Percentiles rank a stretch among this genome's conserved stretches.
phyloP scores from a whole-genome alignment of 1,140 invertebrate genomes.

The Drosophila paulistorum region DNA sequence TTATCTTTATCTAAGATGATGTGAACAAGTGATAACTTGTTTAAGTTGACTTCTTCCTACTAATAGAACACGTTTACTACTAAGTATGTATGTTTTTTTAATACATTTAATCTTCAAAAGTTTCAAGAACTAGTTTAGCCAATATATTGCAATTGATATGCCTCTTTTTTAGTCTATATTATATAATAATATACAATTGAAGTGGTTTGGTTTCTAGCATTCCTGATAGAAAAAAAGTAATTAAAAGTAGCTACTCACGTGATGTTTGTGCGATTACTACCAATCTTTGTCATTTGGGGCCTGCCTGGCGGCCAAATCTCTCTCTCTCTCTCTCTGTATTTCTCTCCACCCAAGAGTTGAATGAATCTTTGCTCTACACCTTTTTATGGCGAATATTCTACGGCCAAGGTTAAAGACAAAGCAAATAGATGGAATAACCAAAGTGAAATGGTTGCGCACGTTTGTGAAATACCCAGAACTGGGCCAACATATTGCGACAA shows the following conservation, averaged over 20 bases:
- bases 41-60: no score
- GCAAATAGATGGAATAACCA: background rate
- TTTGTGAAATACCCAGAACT: conserved; percentile 65
- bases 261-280: background rate
- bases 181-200: background rate
- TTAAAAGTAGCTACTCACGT: conserved; percentile 9
- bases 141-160: no score
- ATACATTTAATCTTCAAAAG: no score
- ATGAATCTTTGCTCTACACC: background rate
- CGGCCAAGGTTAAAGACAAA: conserved; percentile 14
- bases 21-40: background rate
- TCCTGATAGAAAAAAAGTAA: conserved; percentile 1
- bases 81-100: no score
- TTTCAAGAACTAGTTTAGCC: no score
- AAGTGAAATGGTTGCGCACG: conserved; percentile 43
- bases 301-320: background rate
- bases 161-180: no score
- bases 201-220: background rate
- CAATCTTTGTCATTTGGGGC: background rate
- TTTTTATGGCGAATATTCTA: conserved; percentile 3
- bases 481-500: conserved; percentile 29
- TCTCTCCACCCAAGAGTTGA: background rate
- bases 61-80: background rate
- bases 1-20: conserved; percentile 1
- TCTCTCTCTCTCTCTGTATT: no score